phyloP scores from a whole-genome alignment of 2,888 invertebrate genomes.

The Lysandra coridon region DNA sequence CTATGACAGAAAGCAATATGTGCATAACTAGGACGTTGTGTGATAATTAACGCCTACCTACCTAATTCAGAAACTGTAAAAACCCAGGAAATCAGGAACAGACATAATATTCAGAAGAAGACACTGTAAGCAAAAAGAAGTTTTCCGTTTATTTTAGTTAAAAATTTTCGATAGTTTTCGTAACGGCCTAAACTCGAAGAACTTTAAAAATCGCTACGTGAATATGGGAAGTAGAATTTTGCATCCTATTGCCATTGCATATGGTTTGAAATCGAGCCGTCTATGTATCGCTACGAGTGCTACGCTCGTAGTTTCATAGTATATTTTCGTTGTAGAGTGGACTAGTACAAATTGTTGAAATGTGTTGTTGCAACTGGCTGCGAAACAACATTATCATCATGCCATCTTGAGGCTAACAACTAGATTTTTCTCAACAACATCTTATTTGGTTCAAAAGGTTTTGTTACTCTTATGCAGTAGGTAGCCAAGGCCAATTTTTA shows the following conservation, averaged over 20 bases:
- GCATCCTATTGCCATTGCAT: background rate
- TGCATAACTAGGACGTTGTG: background rate
- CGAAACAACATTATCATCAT: background rate
- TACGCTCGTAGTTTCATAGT: background rate
- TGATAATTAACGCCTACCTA: background rate
- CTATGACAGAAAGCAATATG: background rate
- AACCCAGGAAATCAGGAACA: background rate
- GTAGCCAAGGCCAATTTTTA: no score
- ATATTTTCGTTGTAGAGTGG: conserved; percentile 6
- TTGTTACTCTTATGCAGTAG: background rate
- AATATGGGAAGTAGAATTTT: background rate
- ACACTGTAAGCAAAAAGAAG: background rate
- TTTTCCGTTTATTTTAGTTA: background rate
- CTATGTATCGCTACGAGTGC: background rate
- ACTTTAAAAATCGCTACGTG: background rate
- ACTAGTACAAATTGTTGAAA: conserved; percentile 6
- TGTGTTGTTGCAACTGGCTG: background rate
- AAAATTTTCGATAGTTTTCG: background rate
- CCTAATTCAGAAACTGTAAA: background rate
- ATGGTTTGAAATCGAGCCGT: background rate
- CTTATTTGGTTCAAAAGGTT: background rate
- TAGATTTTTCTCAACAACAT: background rate
- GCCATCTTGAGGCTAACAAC: background rate
- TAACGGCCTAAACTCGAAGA: conserved; percentile 7
- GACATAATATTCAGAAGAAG: background rate